Evolutionary conservation across 92 coral and sea anemone species (phyloP), one percentile per base, ranked within the genome.

Genomic region (Epizoanthus stellaris): DNA sequence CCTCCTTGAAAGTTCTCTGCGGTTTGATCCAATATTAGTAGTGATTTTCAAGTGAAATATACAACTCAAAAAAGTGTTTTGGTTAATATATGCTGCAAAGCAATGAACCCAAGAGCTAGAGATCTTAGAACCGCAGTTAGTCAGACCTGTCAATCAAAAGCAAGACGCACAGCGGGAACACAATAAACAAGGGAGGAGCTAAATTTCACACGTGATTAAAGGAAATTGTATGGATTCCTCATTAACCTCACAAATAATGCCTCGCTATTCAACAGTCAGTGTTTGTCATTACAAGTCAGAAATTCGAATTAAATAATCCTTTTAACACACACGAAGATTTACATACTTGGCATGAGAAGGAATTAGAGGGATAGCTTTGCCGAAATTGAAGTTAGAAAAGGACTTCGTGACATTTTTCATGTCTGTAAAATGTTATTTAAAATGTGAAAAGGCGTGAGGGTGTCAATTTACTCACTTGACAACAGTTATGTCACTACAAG

Each of bases 181-280:
- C 83, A 79, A 64, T 79, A 25, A 62, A 79, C 85, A 60, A 49
- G 80, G 93, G 93, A 64, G 87, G 93, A 64, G 87, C 34, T 66
- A 67, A 49, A 62, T 56, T 59, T 30, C 57, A 77, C 93, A 86
- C 93, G 93, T 90, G 93, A 75, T 20, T 2, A 43, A 14, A 16
- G 17, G 21, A 69, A 70, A 67, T 39, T 70, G 60, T 69, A 82
- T 70, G 70, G 67, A 69, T 67, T 84, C 82, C 64, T 47, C 80
- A 76, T 86, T 77, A 67, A 58, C 75, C 64, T 43, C 11, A 62
- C 60, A 79, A 62, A 63, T 64, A 42, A 42, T 19, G 58, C 83
- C 23, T 62, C 61, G 59, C 72, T 42, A 43, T 79, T 77, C 82
- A 77, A 77, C 12, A 36, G 82, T 40, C 19, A 14, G 14, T 30